phyloP scores from a whole-genome alignment of 1,140 invertebrate species.

The Hyphantria cunea region DNA sequence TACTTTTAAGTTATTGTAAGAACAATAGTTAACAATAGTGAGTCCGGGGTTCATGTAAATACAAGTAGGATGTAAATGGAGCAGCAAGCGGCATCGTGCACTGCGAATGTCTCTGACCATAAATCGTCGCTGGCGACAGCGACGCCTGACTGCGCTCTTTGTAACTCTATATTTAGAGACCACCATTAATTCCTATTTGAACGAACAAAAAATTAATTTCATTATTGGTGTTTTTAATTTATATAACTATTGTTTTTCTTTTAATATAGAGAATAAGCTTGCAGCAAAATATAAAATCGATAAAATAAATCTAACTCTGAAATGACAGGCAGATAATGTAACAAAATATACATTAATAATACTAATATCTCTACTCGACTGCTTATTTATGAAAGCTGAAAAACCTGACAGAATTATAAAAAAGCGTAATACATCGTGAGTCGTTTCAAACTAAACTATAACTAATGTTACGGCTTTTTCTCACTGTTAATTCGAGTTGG shows the following conservation, averaged over 20 bases:
- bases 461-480: slow-evolving; percentile 23
- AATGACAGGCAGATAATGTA: neutral
- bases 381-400: slow-evolving; percentile 11
- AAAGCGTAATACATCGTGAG: slow-evolving; percentile 10
- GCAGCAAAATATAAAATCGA: neutral
- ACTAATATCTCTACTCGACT: neutral
- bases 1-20: slow-evolving; percentile 2
- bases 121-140: slow-evolving; percentile 25
- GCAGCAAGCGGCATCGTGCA: slow-evolving; percentile 22
- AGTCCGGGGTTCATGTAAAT: slow-evolving; percentile 9
- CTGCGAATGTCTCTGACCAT: slow-evolving; percentile 28
- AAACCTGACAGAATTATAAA: slow-evolving; percentile 11
- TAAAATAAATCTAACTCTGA: neutral
- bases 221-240: neutral
- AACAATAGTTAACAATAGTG: slow-evolving; percentile 17
- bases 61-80: slow-evolving; percentile 36
- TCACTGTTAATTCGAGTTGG: slow-evolving; percentile 32
- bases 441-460: slow-evolving; percentile 9
- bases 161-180: slow-evolving; percentile 33
- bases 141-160: slow-evolving; percentile 25
- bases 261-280: neutral
- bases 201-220: slow-evolving; percentile 1
- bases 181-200: slow-evolving; percentile 13
- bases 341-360: slow-evolving; percentile 2
- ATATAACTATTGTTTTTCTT: neutral